Evolutionary conservation across 2,113 vertebrate species (phyloP).

Genomic region (Pycnonotus jocosus): DNA sequence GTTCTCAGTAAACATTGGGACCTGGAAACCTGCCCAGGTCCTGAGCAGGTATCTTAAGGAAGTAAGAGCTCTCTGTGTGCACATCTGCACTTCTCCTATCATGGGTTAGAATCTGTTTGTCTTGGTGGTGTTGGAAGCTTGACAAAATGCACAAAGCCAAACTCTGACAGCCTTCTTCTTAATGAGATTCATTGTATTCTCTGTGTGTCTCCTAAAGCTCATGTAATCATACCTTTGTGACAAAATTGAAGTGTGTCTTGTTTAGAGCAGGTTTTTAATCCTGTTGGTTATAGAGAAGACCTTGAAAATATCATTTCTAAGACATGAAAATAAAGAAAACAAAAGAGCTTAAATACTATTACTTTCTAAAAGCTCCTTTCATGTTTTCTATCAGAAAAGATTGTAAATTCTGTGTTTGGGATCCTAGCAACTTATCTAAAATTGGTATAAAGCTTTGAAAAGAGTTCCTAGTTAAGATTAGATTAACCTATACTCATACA

Average conservation of each 20-base stretch:
- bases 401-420: neutral
- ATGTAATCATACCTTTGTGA: neutral
- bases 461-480: neutral
- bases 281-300: neutral
- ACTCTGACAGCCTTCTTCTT: neutral
- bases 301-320: neutral
- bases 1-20: neutral
- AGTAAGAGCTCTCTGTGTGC: neutral
- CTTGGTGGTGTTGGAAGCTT: neutral
- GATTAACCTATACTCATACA: neutral
- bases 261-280: neutral
- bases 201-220: neutral
- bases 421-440: neutral
- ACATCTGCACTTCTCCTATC: neutral
- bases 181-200: neutral
- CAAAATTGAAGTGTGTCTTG: neutral
- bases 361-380: neutral
- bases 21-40: neutral
- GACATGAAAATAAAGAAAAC: neutral
- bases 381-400: neutral
- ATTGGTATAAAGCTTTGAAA: neutral
- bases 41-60: neutral
- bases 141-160: neutral
- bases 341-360: neutral
- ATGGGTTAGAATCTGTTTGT: neutral